Base-by-base conservation (phyloP, 53 echinoderm and acorn worm genomes). In the Crossaster papposus region DNA sequence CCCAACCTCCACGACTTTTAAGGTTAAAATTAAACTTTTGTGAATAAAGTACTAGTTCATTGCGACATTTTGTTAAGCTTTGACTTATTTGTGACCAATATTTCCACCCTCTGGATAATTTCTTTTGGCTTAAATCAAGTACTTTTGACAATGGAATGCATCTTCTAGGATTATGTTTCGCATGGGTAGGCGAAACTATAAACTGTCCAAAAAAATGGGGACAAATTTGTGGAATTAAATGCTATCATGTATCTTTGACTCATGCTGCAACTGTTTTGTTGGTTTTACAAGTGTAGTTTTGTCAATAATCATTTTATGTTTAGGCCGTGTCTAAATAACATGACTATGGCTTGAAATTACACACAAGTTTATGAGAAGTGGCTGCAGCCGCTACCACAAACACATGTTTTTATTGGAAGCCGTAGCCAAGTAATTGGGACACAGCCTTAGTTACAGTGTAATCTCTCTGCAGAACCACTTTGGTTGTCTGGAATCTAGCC, bases 111-210 rank as follows among this genome's bases (percentile, higher is more conserved):
- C 4, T 44, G 44, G 44, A 9, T 44, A 7, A 0, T 9, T 44
- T 44, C 44, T 26, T 30, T 70, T 70, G 70, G 70, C 24, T 29
- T 70, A 26, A 70, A 30, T 70, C 29, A 5, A 70, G 70, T 70
- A 70, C 70, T 70, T 30, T 70, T n/a, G 29, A 70, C 23, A 70
- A 70, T 70, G 70, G 70, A 70, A 70, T 70, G 70, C 31, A 28
- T 30, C 70, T 70, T 30, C 70, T 70, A 30, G 31, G 29, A 11
- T 70, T 30, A 70, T 70, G 15, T 17, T 70, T 70, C 29, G 70
- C 70, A 70, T 2, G 70, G 70, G 29, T 11, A 58, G 22, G 58
- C 58, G 22, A 58, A 58, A 58, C 58, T 58, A 17, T 20, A 2
- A 58, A 0, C 58, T 58, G 22, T 20, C 17, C 15, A 15, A 58